phyloP scores from a whole-genome alignment of 2,888 invertebrate species.

The Caenorhabditis sp. region DNA sequence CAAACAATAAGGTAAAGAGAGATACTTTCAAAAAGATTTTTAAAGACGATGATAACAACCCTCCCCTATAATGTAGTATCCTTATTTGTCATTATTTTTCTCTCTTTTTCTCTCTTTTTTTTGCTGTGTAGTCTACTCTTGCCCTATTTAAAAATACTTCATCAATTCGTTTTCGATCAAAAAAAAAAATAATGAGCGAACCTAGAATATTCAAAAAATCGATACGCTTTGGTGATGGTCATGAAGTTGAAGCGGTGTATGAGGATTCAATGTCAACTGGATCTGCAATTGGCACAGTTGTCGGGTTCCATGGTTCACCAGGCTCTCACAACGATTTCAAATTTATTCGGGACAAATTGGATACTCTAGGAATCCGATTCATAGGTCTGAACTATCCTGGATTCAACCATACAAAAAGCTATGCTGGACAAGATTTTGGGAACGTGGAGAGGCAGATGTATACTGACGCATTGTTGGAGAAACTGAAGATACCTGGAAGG shows the following conservation, averaged over 20 bases:
- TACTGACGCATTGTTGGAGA: slow-evolving; percentile 41
- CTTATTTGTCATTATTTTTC: too few relatives aligned
- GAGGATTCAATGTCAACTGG: slow-evolving; percentile 48
- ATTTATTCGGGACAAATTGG: slow-evolving; percentile 43
- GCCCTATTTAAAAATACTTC: too few relatives aligned
- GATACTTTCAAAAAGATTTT: too few relatives aligned
- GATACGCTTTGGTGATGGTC: slow-evolving; percentile 21
- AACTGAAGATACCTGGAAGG: slow-evolving; percentile 26
- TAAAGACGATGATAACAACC: too few relatives aligned
- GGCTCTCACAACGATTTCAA: slow-evolving; percentile 60
- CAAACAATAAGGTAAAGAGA: too few relatives aligned
- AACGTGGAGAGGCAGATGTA: slow-evolving; percentile 47
- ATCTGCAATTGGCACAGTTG: slow-evolving; percentile 50
- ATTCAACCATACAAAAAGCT: slow-evolving; percentile 39
- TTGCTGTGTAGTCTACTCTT: not conserved
- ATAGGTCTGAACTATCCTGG: slow-evolving; percentile 61
- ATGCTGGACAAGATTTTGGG: slow-evolving; percentile 21
- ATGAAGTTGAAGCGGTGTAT: slow-evolving; percentile 31
- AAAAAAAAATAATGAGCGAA: slow-evolving; percentile 15
- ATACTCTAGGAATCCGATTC: slow-evolving; percentile 41
- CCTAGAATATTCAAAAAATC: slow-evolving; percentile 13
- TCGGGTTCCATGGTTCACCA: slow-evolving; percentile 54
- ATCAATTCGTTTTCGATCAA: too few relatives aligned
- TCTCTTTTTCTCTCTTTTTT: not conserved
- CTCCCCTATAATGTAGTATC: too few relatives aligned